Percentiles rank a stretch among this genome's conserved stretches.
Evolutionary conservation across 1,140 invertebrate genomes (phyloP).

Genomic region (Brachionus koreanus): DNA sequence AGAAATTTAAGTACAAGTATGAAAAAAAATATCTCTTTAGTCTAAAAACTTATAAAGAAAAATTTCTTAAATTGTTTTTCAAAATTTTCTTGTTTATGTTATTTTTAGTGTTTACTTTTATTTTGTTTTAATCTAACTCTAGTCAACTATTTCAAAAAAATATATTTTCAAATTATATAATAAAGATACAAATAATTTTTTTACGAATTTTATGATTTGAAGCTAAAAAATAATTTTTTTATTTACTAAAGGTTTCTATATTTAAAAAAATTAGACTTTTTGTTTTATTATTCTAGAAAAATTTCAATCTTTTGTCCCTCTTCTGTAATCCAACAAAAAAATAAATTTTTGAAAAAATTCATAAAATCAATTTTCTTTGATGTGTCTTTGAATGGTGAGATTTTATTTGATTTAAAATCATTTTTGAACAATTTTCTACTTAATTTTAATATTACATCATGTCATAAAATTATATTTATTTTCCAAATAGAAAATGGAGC

Average conservation of each 20-base stretch:
- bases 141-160: background rate
- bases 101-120: background rate
- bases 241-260: background rate
- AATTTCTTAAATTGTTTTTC: background rate
- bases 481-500: background rate
- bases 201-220: background rate
- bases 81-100: background rate
- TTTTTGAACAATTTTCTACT: background rate
- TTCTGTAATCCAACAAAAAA: background rate
- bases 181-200: background rate
- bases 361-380: background rate
- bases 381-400: background rate
- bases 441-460: background rate
- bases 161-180: background rate
- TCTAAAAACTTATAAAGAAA: background rate
- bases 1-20: background rate
- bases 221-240: background rate
- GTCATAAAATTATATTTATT: conserved; percentile 3
- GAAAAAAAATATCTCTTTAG: background rate
- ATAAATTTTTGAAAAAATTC: background rate
- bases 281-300: background rate
- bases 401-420: background rate
- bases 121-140: too few species aligned
- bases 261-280: background rate
- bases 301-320: background rate